Evolutionary conservation across 2,888 invertebrate species (phyloP).

Genomic region (Leptopilina drosophilae): DNA sequence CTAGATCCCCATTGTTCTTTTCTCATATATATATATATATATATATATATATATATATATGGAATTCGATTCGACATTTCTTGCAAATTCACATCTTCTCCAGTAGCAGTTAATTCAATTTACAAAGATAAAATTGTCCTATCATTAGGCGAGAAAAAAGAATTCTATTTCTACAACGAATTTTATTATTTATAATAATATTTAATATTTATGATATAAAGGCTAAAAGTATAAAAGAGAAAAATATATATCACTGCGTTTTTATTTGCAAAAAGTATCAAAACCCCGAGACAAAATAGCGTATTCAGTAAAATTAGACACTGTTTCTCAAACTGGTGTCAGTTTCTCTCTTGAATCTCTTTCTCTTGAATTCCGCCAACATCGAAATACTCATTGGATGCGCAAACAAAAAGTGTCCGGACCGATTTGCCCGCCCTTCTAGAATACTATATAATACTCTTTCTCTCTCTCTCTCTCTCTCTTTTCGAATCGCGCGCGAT

Average conservation of each 20-base stretch:
- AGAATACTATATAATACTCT: slow-evolving; percentile 29
- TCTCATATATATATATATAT: not conserved
- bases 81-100: not conserved
- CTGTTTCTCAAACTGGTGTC: slow-evolving; percentile 55
- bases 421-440: slow-evolving; percentile 51
- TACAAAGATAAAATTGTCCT: too few species aligned
- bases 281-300: slow-evolving; percentile 48
- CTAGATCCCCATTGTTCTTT: not conserved
- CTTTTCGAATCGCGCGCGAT: slow-evolving; percentile 22
- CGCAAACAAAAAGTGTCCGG: slow-evolving; percentile 60
- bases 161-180: too few species aligned
- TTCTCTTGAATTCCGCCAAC: slow-evolving; percentile 58
- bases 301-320: slow-evolving; percentile 67
- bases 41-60: too few species aligned
- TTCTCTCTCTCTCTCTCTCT: not conserved
- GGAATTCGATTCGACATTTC: not conserved
- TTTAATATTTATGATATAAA: too few species aligned
- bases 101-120: too few species aligned
- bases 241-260: not conserved
- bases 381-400: slow-evolving; percentile 63
- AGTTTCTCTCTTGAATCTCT: slow-evolving; percentile 43
- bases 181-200: too few species aligned
- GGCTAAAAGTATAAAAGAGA: too few species aligned
- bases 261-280: slow-evolving; percentile 46
- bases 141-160: too few species aligned